Conservation (phyloP, 35 echinoderm and acorn worm genomes). For the Holothuria glaberrima region DNA sequence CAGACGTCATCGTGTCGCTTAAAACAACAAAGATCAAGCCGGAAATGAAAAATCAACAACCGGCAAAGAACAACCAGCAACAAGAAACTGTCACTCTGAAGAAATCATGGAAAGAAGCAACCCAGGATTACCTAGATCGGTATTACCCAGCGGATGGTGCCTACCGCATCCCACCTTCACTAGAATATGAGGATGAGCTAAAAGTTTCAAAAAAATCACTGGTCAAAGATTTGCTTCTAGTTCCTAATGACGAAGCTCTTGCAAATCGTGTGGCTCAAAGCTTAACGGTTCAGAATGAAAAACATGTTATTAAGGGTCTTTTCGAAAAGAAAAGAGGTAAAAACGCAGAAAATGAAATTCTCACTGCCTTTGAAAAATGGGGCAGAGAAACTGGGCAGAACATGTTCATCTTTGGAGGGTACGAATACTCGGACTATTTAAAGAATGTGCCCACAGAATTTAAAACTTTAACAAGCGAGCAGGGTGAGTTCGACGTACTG, state of each 20-base stretch:
- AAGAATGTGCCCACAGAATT: not conserved
- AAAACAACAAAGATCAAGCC: too few relatives aligned
- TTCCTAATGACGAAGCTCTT: not conserved
- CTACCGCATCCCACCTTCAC: constrained; percentile 4
- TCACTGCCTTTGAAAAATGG: not conserved
- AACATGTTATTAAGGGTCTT: not conserved
- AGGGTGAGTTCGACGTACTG: constrained; percentile 28
- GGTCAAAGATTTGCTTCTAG: not conserved
- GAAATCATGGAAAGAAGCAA: not conserved
- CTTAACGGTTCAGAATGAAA: not conserved
- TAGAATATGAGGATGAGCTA: not conserved
- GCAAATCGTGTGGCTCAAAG: not conserved
- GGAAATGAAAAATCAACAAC: too few relatives aligned
- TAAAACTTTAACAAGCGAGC: not conserved
- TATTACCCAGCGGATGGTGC: constrained; percentile 4
- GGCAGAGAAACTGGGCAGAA: not conserved
- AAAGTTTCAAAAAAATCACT: not conserved
- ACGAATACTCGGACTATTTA: constrained; percentile 1
- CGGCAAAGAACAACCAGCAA: too few relatives aligned
- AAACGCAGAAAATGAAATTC: constrained; percentile 15
- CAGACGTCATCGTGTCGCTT: too few relatives aligned
- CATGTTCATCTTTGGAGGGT: constrained; percentile 42
- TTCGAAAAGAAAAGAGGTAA: not conserved
- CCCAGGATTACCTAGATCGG: not conserved
- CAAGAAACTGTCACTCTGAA: not conserved